Conservation (phyloP, 2,113 vertebrate genomes). For the Vicugna pacos region DNA sequence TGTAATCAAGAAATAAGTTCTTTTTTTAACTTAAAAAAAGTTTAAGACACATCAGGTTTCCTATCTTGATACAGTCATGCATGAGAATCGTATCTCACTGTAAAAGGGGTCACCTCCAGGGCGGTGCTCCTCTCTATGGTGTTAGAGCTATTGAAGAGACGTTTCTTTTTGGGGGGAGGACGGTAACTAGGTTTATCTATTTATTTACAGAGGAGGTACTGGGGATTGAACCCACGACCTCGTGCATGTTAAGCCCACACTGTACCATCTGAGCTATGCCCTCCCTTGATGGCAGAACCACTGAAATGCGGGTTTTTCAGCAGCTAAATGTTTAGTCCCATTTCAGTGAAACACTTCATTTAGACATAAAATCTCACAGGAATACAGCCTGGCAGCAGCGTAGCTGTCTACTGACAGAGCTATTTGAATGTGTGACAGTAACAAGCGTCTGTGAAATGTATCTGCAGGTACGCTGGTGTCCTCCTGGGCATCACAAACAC, state of each 20-base stretch:
- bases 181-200: too few species aligned
- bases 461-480: conserved; percentile 95
- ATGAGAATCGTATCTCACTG: neutral
- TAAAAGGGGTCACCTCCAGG: neutral
- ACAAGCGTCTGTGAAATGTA: conserved; percentile 51
- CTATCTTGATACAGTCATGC: neutral
- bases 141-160: neutral
- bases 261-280: too few species aligned
- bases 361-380: conserved; percentile 5
- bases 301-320: conserved; percentile 13
- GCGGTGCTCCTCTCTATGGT: neutral
- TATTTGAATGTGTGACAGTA: neutral
- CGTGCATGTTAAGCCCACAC: too few species aligned
- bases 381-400: neutral
- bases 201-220: too few species aligned
- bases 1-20: neutral
- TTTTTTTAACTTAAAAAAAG: neutral
- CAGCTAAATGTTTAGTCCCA: neutral
- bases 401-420: neutral
- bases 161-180: too few species aligned
- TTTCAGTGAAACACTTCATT: conserved; percentile 4
- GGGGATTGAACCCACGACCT: too few species aligned
- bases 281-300: neutral
- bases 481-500: conserved; percentile 98
- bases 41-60: neutral